A percentile compares a stretch with the other conserved stretches of the same genome.
Conservation (phyloP, 2,113 vertebrate species). For the Odontophorus gujanensis region DNA sequence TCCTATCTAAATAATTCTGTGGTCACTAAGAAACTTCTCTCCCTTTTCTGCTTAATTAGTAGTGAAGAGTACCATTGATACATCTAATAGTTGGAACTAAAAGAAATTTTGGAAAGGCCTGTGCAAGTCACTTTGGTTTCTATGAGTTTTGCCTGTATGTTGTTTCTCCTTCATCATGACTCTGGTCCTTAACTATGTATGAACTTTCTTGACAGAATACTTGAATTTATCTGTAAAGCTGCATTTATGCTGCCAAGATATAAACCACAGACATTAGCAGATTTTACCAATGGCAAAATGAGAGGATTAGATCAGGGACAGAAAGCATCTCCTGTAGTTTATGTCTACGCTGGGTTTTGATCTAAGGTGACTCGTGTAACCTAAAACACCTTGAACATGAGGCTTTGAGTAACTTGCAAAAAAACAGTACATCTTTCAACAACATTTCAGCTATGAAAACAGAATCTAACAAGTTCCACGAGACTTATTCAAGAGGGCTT, state of each 20-base stretch:
- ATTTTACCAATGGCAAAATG: background rate
- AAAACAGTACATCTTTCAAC: background rate
- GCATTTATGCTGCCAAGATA: background rate
- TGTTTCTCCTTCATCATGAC: background rate
- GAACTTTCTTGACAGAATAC: background rate
- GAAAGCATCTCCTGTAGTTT: background rate
- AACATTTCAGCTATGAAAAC: background rate
- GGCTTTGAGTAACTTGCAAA: background rate
- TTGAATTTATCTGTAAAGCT: background rate
- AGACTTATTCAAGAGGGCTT: background rate
- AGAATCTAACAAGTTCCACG: background rate
- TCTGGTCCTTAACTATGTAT: background rate
- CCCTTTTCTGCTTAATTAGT: background rate
- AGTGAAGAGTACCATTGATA: background rate
- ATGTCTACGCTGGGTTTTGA: background rate
- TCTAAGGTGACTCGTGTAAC: background rate
- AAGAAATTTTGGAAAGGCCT: background rate
- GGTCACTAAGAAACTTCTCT: background rate
- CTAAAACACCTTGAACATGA: background rate
- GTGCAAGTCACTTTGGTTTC: rapidly evolving
- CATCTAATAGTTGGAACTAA: background rate
- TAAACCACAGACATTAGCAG: background rate
- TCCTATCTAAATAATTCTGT: background rate
- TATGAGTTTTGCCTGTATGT: too few relatives aligned
- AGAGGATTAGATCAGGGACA: background rate